Evolutionary conservation across 2,113 vertebrate species (phyloP).

Genomic region (Coptodon rendalli): DNA sequence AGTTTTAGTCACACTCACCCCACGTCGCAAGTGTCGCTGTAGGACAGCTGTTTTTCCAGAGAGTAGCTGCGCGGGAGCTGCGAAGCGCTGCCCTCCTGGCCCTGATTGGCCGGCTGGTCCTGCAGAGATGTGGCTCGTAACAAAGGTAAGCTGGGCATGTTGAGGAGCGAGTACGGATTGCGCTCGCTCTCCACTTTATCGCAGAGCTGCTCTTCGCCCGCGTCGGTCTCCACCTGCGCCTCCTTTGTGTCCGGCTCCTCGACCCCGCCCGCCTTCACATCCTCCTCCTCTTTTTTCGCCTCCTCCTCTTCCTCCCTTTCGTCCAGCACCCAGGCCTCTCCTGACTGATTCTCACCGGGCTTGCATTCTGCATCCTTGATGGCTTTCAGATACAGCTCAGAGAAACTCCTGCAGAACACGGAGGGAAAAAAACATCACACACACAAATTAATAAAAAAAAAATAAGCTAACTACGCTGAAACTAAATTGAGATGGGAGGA

Average conservation of each 20-base stretch:
- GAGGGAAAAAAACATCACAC: not conserved
- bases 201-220: not conserved
- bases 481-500: not conserved
- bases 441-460: not conserved
- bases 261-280: conserved; percentile 4
- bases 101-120: conserved; percentile 56
- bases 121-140: conserved; percentile 75
- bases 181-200: conserved; percentile 20
- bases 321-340: conserved; percentile 74
- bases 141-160: conserved; percentile 60
- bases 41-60: conserved; percentile 59
- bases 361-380: conserved; percentile 82
- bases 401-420: conserved; percentile 77
- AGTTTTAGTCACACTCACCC: conserved; percentile 36
- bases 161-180: conserved; percentile 31
- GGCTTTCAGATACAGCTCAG: conserved; percentile 84
- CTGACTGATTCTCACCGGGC: conserved; percentile 64
- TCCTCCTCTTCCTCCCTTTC: conserved; percentile 61
- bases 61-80: conserved; percentile 68
- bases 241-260: conserved; percentile 6
- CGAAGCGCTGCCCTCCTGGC: conserved; percentile 29
- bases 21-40: conserved; percentile 48
- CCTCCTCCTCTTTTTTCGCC: conserved; percentile 17
- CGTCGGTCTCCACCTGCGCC: conserved; percentile 1
- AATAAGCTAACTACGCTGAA: not conserved